Conservation (phyloP, 2,113 vertebrate species). For the Panthera uncia region DNA sequence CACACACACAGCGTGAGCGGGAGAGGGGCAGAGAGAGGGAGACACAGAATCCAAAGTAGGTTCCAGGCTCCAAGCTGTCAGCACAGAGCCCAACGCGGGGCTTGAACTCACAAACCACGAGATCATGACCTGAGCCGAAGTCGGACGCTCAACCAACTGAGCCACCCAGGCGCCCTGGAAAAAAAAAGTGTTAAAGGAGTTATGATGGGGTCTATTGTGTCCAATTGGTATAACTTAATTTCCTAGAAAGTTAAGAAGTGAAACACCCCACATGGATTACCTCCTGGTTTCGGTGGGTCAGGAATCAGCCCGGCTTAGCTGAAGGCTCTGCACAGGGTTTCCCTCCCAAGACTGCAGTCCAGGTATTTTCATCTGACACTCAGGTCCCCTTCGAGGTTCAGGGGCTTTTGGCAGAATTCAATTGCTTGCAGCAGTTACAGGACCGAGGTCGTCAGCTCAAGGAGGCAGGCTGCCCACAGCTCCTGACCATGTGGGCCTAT, state of each 20-base stretch:
- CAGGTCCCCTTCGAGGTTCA: not conserved
- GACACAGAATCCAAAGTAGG: too few species aligned
- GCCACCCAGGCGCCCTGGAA: too few species aligned
- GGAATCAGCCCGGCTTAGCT: not conserved
- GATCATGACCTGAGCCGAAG: too few species aligned
- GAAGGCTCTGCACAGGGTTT: not conserved
- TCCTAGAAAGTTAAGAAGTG: not conserved
- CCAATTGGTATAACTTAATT: not conserved
- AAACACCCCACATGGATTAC: not conserved
- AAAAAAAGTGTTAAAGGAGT: not conserved
- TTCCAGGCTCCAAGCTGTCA: too few species aligned
- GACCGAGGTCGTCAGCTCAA: accelerated
- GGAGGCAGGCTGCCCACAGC: accelerated
- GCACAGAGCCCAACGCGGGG: too few species aligned
- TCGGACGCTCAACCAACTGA: too few species aligned
- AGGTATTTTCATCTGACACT: not conserved
- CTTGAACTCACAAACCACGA: too few species aligned
- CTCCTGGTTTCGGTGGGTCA: not conserved
- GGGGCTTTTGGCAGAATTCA: not conserved
- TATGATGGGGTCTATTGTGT: not conserved
- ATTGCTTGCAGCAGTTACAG: not conserved
- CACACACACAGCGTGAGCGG: too few species aligned
- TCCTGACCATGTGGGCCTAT: accelerated
- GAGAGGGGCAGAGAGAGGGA: too few species aligned
- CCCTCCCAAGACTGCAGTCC: not conserved